A percentile compares a stretch with the other conserved stretches of the same genome.
phyloP scores from a whole-genome alignment of 1,140 invertebrate genomes.

The Tetramorium simillimum region DNA sequence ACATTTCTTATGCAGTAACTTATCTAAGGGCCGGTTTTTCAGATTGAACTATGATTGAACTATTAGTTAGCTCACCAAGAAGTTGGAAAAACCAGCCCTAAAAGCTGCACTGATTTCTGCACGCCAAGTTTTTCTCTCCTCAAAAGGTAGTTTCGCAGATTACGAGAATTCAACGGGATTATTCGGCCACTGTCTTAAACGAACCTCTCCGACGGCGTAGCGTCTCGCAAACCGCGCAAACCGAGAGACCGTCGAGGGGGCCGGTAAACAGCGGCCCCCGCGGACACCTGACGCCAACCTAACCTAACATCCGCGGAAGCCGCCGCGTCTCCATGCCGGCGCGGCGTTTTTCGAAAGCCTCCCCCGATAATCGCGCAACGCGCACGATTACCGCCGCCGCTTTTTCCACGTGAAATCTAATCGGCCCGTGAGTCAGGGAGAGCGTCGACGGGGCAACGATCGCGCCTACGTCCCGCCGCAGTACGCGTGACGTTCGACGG shows the following conservation, averaged over 20 bases:
- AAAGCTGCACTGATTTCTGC: neutral
- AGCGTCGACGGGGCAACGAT: neutral
- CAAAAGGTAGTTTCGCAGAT: neutral
- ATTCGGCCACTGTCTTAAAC: neutral
- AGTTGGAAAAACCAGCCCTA: no score
- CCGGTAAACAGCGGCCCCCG: neutral
- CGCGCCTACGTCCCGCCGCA: neutral
- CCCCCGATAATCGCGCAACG: neutral
- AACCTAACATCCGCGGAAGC: slow-evolving; percentile 11
- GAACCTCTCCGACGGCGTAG: neutral
- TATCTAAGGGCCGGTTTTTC: neutral
- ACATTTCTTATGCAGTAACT: neutral
- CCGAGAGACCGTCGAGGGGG: neutral
- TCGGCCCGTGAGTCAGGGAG: neutral
- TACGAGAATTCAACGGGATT: neutral
- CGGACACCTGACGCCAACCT: neutral
- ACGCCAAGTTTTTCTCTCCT: neutral
- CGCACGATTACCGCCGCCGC: no score
- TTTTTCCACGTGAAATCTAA: neutral
- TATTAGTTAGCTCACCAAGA: no score
- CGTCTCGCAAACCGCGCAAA: neutral
- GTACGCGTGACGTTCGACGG: neutral
- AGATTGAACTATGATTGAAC: no score
- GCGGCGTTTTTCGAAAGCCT: neutral
- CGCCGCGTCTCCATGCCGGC: neutral